Conservation (phyloP, 2,888 invertebrate genomes). For the Steinernema hermaphroditum region DNA sequence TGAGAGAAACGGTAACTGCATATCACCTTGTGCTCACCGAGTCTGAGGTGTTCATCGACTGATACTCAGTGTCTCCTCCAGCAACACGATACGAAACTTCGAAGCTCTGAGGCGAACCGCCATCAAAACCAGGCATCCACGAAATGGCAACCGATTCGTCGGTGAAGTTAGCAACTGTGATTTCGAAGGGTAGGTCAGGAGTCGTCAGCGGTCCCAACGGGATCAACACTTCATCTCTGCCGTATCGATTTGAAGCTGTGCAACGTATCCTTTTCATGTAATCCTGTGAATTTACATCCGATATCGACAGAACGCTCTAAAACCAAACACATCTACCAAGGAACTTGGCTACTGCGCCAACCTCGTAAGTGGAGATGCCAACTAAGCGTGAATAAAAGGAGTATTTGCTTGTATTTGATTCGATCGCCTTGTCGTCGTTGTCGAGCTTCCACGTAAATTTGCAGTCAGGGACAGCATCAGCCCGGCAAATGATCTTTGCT, state of each 20-base stretch:
- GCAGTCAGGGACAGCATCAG: constrained; percentile 58
- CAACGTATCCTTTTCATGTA: constrained; percentile 58
- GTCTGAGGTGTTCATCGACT: constrained; percentile 57
- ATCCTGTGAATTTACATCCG: constrained; percentile 55
- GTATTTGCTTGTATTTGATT: constrained; percentile 61
- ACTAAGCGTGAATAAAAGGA: constrained; percentile 52
- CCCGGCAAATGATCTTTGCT: constrained; percentile 52
- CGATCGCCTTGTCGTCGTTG: constrained; percentile 50
- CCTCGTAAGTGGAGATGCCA: constrained; percentile 60
- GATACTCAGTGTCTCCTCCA: constrained; percentile 47
- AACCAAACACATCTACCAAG: constrained; percentile 34
- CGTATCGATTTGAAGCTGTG: constrained; percentile 54
- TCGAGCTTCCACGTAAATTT: constrained; percentile 57
- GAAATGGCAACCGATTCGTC: constrained; percentile 50
- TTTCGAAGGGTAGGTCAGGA: constrained; percentile 57
- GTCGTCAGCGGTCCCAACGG: constrained; percentile 43
- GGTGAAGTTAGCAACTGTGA: constrained; percentile 55
- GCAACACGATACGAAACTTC: constrained; percentile 56
- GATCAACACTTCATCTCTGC: constrained; percentile 50
- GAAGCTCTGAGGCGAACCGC: constrained; percentile 62
- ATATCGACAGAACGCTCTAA: constrained; percentile 57
- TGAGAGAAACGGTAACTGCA: constrained; percentile 34
- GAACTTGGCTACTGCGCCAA: constrained; percentile 22
- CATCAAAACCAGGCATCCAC: constrained; percentile 62
- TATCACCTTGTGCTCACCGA: constrained; percentile 39